phyloP scores from a whole-genome alignment of 2,113 vertebrate genomes.

The Panthera leo region DNA sequence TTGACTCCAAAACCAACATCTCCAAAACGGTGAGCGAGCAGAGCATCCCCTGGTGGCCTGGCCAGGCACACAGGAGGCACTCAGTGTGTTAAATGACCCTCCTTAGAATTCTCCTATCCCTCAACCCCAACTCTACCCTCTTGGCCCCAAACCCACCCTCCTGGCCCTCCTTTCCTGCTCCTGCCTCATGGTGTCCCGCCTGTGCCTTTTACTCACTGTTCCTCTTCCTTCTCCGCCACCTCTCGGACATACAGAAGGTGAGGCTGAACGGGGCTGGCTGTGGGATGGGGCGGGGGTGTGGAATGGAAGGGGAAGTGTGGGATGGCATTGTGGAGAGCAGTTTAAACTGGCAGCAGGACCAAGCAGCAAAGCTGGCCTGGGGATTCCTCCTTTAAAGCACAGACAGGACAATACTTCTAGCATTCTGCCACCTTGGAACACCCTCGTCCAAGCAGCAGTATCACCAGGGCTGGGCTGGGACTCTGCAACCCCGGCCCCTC shows the following conservation, averaged over 20 bases:
- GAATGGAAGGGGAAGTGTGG: background rate
- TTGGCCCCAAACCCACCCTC: background rate
- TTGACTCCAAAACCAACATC: conserved; percentile 96
- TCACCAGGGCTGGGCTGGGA: background rate
- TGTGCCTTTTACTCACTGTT: conserved; percentile 4
- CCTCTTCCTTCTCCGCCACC: conserved; percentile 56
- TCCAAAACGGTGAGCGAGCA: conserved; percentile 93
- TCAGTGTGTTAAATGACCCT: background rate
- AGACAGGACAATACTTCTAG: background rate
- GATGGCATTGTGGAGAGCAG: background rate
- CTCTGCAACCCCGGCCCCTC: background rate
- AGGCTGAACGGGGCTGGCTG: background rate
- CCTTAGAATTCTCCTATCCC: background rate
- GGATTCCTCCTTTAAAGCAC: background rate
- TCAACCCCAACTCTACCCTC: background rate
- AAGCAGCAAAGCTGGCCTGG: background rate
- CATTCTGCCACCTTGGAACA: background rate
- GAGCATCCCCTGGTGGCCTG: background rate
- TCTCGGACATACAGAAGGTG: conserved; percentile 84
- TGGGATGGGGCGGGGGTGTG: background rate
- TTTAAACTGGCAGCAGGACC: background rate
- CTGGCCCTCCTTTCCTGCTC: background rate
- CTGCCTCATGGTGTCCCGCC: background rate
- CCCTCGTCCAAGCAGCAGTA: background rate
- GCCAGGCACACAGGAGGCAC: background rate